Conservation (phyloP, 2,888 invertebrate species). For the Agrypnus murinus region DNA sequence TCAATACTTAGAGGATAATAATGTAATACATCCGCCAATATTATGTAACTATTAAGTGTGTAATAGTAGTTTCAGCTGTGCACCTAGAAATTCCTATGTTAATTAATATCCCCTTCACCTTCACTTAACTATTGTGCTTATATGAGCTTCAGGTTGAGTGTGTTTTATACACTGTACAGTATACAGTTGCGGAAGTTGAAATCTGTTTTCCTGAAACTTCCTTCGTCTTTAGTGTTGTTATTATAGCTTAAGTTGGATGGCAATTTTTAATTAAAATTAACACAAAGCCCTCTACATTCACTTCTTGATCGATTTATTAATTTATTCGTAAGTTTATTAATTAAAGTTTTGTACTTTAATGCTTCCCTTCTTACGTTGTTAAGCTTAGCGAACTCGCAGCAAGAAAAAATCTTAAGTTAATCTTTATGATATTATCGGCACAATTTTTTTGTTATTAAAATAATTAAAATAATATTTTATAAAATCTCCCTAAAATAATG, state of each 20-base stretch:
- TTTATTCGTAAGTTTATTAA: constrained; percentile 46
- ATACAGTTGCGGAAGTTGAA: constrained; percentile 30
- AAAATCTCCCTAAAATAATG: constrained; percentile 10
- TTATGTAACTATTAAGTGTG: constrained; percentile 1
- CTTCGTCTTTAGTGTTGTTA: constrained; percentile 13
- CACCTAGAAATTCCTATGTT: constrained; percentile 11
- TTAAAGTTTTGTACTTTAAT: constrained; percentile 37
- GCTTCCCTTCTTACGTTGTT: constrained; percentile 7
- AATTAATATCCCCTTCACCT: constrained; percentile 40
- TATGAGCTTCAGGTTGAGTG: constrained; percentile 18
- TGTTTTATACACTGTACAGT: too few relatives aligned
- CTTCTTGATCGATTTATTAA: constrained; percentile 43
- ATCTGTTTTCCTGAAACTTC: constrained; percentile 40
- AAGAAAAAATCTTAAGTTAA: constrained; percentile 20
- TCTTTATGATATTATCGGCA: constrained; percentile 19
- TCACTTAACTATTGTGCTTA: constrained; percentile 30
- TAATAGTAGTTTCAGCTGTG: constrained; percentile 20
- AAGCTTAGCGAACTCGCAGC: not conserved
- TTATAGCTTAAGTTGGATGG: constrained; percentile 33
- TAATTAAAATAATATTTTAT: too few relatives aligned
- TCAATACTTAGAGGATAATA: too few relatives aligned
- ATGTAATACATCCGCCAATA: not conserved
- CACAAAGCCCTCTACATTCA: constrained; percentile 9
- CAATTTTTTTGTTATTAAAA: not conserved
- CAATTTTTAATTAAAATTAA: constrained; percentile 44